Conservation (phyloP, 2,113 vertebrate genomes). For the Butorides virescens region DNA sequence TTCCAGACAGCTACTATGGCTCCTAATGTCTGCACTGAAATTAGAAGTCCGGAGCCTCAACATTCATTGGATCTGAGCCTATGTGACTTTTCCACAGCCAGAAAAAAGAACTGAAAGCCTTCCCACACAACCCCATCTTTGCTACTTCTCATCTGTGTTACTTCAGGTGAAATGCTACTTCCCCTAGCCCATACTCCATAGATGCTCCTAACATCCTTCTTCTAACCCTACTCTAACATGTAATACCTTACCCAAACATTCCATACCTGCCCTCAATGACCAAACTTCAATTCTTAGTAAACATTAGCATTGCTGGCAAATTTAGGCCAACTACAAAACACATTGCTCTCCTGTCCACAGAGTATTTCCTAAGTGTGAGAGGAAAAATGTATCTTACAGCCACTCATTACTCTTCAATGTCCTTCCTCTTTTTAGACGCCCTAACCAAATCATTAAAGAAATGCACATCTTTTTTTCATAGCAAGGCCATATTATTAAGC, state of each 20-base stretch:
- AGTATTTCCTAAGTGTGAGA: background rate
- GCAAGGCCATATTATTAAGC: background rate
- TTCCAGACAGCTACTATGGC: background rate
- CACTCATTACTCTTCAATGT: background rate
- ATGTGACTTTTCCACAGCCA: background rate
- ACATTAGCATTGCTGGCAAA: background rate
- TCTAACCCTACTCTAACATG: background rate
- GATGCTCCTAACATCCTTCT: background rate
- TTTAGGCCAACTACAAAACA: background rate
- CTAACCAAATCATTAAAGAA: background rate
- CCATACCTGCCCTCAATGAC: background rate
- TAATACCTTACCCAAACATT: background rate
- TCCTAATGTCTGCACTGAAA: background rate
- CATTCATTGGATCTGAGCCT: background rate
- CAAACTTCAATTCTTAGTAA: background rate
- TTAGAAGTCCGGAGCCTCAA: background rate
- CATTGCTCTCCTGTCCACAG: background rate
- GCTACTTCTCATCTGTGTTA: background rate
- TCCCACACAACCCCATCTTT: accelerated
- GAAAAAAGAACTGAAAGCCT: background rate
- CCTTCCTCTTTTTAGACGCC: background rate
- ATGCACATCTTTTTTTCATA: background rate
- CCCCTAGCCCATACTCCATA: background rate
- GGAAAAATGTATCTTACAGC: background rate
- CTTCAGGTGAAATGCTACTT: background rate